phyloP scores from a whole-genome alignment of 2,113 vertebrate genomes.

The Hippoglossus stenolepis region DNA sequence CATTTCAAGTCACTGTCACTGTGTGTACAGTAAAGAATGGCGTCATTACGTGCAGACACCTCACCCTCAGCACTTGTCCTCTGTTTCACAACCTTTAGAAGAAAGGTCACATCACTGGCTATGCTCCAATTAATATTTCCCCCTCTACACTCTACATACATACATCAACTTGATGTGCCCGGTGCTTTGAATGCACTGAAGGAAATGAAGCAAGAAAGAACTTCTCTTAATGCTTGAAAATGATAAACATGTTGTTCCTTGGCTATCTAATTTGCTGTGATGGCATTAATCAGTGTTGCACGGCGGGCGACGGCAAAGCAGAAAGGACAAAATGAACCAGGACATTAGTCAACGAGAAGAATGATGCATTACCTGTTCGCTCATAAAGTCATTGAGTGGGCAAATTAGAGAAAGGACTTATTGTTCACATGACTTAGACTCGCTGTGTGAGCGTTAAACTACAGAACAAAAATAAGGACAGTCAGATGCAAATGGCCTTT shows the following conservation, averaged over 20 bases:
- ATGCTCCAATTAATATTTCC: slow-evolving; percentile 59
- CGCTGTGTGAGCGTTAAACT: slow-evolving; percentile 22
- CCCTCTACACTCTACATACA: slow-evolving; percentile 34
- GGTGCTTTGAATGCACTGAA: slow-evolving; percentile 45
- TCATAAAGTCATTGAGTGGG: slow-evolving; percentile 67
- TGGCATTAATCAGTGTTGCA: slow-evolving; percentile 79
- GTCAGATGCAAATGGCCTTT: neutral
- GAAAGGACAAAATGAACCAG: slow-evolving; percentile 77
- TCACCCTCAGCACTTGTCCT: slow-evolving; percentile 47
- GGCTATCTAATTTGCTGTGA: slow-evolving; percentile 79
- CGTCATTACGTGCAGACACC: slow-evolving; percentile 45
- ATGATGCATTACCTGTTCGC: slow-evolving; percentile 74
- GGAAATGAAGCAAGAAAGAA: slow-evolving; percentile 50
- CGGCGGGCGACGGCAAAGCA: slow-evolving; percentile 63
- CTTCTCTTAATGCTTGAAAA: slow-evolving; percentile 65
- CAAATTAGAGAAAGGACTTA: slow-evolving; percentile 63
- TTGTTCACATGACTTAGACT: slow-evolving; percentile 54
- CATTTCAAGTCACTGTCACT: neutral
- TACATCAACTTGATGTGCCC: slow-evolving; percentile 65
- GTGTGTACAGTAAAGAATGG: slow-evolving; percentile 48
- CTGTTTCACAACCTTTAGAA: slow-evolving; percentile 54
- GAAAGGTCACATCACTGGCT: slow-evolving; percentile 52
- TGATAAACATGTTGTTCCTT: slow-evolving; percentile 80
- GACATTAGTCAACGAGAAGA: slow-evolving; percentile 77
- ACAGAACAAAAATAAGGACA: neutral